Percentiles rank a stretch among this genome's conserved stretches.
phyloP scores from a whole-genome alignment of 2,797 vertebrate genomes.

The Choloepus didactylus region DNA sequence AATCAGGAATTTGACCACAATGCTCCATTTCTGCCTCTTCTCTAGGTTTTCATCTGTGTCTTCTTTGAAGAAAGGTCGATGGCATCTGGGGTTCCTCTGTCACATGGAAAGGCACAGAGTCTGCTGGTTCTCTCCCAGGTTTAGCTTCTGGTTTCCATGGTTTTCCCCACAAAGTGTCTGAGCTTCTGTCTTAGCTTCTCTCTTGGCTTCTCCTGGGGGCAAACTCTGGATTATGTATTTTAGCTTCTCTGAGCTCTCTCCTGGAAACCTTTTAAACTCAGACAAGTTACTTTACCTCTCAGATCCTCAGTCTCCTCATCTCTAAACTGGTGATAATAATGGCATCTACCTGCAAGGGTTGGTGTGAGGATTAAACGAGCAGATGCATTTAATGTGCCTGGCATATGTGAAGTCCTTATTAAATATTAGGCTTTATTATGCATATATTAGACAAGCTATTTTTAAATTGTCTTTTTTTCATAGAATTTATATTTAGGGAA shows the following conservation, averaged over 20 bases:
- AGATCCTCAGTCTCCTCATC: background rate
- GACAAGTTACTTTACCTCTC: background rate
- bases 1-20: background rate
- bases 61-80: too few relatives aligned
- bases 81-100: too few relatives aligned
- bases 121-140: too few relatives aligned
- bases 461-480: background rate
- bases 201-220: too few relatives aligned
- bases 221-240: too few relatives aligned
- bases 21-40: too few relatives aligned
- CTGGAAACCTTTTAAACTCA: background rate
- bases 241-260: too few relatives aligned
- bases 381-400: background rate
- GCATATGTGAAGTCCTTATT: background rate
- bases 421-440: background rate
- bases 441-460: background rate
- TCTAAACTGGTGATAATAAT: background rate
- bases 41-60: too few relatives aligned
- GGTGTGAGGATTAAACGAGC: background rate
- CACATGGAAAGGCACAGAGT: too few relatives aligned
- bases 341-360: background rate
- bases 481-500: conserved; percentile 36
- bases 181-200: too few relatives aligned
- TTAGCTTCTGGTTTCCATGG: too few relatives aligned
- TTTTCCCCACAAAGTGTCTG: too few relatives aligned